These are phyloP conservation scores for Sarcophaga carnaria DNA, from an alignment of 2,888 invertebrate species.

Conservation along the genomic window DNA sequence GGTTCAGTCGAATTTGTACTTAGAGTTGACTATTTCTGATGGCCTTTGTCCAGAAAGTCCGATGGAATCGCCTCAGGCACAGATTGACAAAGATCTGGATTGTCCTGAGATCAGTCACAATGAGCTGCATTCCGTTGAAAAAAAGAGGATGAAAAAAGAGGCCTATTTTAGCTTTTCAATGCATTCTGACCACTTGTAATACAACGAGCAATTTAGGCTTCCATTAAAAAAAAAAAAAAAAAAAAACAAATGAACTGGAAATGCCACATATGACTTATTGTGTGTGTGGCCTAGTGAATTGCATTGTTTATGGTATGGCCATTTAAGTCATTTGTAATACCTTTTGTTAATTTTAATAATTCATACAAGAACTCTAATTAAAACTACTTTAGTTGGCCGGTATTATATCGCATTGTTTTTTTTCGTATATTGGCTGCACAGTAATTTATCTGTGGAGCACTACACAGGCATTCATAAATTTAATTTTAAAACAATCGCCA, in stretches of 20 bases:
- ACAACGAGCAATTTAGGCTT: not conserved
- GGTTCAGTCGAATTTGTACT: too few species aligned
- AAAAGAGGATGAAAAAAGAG: too few species aligned
- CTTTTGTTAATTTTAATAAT: conserved; percentile 42
- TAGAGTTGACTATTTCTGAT: too few species aligned
- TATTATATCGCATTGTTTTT: not conserved
- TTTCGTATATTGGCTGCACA: not conserved
- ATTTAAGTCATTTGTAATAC: conserved; percentile 35
- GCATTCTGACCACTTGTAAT: too few species aligned
- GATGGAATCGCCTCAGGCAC: too few species aligned
- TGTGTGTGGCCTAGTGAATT: too few species aligned
- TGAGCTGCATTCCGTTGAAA: too few species aligned
- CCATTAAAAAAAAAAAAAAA: not conserved
- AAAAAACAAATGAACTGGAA: not conserved
- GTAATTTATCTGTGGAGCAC: conserved; percentile 33
- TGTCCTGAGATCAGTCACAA: too few species aligned
- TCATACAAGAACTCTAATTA: conserved; percentile 60
- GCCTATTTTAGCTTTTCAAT: too few species aligned
- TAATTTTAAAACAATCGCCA: conserved; percentile 57
- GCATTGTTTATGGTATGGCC: conserved; percentile 1
- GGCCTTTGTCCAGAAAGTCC: too few species aligned
- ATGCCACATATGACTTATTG: too few species aligned
- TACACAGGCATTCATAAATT: conserved; percentile 49
- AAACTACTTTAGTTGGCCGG: conserved; percentile 49
- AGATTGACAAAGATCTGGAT: too few species aligned